phyloP scores from a whole-genome alignment of 1,140 invertebrate species.

The Drosophila santomea region DNA sequence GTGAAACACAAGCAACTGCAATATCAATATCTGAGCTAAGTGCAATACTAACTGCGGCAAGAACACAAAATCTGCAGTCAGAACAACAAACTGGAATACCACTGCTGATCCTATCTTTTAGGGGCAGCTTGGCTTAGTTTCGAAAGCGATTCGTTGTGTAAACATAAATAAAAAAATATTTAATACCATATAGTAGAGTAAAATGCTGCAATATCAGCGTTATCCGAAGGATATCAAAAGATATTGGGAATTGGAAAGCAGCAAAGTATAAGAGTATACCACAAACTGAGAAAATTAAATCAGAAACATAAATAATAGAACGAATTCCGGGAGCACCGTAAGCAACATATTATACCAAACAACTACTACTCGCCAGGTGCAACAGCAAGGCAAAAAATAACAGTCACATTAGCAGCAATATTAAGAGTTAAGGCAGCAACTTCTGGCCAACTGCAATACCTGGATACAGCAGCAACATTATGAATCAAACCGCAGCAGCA shows the following conservation, averaged over 20 bases:
- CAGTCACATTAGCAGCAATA: conserved; percentile 27
- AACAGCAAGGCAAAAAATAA: conserved; percentile 7
- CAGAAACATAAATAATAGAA: conserved; percentile 22
- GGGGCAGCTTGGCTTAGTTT: no score
- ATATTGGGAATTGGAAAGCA: not conserved
- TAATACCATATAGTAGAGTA: no score
- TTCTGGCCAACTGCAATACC: conserved; percentile 5
- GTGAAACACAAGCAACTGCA: conserved; percentile 31
- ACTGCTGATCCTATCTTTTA: not conserved
- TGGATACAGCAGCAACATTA: conserved; percentile 18
- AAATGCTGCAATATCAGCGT: not conserved
- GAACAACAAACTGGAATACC: conserved; percentile 5
- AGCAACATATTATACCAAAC: not conserved
- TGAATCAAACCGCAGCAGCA: conserved; percentile 30
- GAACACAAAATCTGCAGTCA: conserved; percentile 13
- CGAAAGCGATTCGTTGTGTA: not conserved
- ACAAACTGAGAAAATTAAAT: conserved; percentile 1
- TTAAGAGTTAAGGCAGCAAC: conserved; percentile 30
- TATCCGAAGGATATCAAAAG: not conserved
- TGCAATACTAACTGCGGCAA: conserved; percentile 30
- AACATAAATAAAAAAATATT: not conserved
- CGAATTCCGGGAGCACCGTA: conserved; percentile 3
- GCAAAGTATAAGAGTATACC: not conserved
- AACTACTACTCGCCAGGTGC: conserved; percentile 32
- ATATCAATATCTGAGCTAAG: conserved; percentile 35